phyloP scores from a whole-genome alignment of 1,140 invertebrate species.

The Drosophila novamexicana region DNA sequence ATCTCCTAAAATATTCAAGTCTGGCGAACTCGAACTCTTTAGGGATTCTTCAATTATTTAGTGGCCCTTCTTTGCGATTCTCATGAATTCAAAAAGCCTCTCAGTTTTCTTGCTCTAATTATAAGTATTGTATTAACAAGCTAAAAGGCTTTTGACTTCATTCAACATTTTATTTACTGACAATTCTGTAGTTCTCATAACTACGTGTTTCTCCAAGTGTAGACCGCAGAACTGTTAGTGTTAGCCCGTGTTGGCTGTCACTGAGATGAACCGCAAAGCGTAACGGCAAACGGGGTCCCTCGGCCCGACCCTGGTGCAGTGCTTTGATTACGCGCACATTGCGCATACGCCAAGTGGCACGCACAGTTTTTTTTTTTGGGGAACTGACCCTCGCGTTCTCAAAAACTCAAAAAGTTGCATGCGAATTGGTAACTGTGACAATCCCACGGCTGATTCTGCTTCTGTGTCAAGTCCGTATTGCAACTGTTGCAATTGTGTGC shows the following conservation, averaged over 20 bases:
- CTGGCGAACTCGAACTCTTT: no score
- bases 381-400: constrained; percentile 30
- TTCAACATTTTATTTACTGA: no score
- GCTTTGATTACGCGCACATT: constrained; percentile 67
- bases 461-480: constrained; percentile 56
- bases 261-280: constrained; percentile 55
- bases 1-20: no score
- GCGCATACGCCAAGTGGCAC: constrained; percentile 64
- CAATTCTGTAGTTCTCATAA: no score
- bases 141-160: no score
- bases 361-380: constrained; percentile 1
- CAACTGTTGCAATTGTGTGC: constrained; percentile 27
- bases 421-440: constrained; percentile 46
- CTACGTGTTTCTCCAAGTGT: constrained; percentile 18
- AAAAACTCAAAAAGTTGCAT: constrained; percentile 14
- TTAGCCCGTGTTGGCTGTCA: constrained; percentile 45
- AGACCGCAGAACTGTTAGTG: constrained; percentile 39
- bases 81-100: no score
- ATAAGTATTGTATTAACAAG: no score
- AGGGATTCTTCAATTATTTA: no score
- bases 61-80: no score
- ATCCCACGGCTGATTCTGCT: constrained; percentile 46
- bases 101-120: no score
- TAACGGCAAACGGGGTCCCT: constrained; percentile 34
- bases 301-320: constrained; percentile 59